Evolutionary conservation across 2,797 vertebrate genomes (phyloP), one percentile per base, ranked within the genome.

Genomic region (Melanotaenia nigrans): DNA sequence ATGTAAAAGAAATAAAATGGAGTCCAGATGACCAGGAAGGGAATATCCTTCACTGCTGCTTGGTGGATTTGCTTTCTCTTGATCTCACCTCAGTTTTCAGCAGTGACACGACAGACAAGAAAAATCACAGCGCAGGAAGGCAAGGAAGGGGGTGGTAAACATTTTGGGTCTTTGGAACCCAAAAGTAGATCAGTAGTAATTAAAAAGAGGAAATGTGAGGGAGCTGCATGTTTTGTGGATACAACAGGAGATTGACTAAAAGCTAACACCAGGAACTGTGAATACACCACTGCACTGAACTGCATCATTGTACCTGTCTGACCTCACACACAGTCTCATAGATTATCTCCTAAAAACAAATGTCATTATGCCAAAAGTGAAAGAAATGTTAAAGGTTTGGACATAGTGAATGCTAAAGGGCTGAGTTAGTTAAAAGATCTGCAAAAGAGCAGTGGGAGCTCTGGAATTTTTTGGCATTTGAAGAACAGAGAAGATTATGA

Each of bases 221-320:
- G 93, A 95, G 93, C 94, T 88, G 90, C 84, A 92, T 63, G 82
- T 89, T 82, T 76, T 35, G 87, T 73, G 90, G 77, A 89, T 84
- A 85, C 83, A 86, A 76, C 73, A 65, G 82, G 66, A 85, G 75
- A 80, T 74, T 83, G 79, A 88, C 79, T 86, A 79, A 49, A 90
- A 84, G 65, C 73, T 63, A 84, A 89, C 79, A 86, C 85, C 69
- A 59, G 77, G 71, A 89, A 79, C 81, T 79, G 78, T 75, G 80
- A 77, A 86, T 79, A 70, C 78, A 49, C 67, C 75, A 0, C 71
- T 55, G 63, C 28, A 45, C 64, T 63, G 65, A 68, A 59, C 78
- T 84, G 78, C 77, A 86, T 89, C 82, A 84, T 57, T 75, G 85
- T 82, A 77, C 68, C 73, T 60, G 35, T 76, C 70, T 78, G 66